These are phyloP conservation scores for Lethocerus indicus DNA, from an alignment of 1,140 invertebrate genomes.

Conservation along the genomic window DNA sequence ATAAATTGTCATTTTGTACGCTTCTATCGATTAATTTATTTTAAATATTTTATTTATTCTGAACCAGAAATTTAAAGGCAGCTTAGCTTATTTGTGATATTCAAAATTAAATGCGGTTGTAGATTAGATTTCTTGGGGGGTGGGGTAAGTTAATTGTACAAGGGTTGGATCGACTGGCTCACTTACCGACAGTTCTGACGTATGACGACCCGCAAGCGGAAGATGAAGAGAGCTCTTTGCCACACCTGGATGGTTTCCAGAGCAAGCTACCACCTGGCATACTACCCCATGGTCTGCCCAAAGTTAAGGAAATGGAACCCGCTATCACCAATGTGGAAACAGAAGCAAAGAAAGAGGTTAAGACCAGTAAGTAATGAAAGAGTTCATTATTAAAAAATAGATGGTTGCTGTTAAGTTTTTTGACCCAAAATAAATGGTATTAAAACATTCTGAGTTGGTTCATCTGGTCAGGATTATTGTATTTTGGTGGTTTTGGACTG, in stretches of 20 bases:
- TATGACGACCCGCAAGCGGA: constrained; percentile 95
- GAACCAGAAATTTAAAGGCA: no score
- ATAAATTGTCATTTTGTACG: no score
- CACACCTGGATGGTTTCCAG: constrained; percentile 55
- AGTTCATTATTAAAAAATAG: no score
- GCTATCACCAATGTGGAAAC: constrained; percentile 62
- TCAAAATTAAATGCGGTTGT: not conserved
- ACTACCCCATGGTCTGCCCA: constrained; percentile 78
- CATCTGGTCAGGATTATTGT: no score
- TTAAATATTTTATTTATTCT: no score
- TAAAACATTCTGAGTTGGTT: no score
- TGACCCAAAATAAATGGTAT: no score
- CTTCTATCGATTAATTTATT: no score
- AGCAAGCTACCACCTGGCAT: constrained; percentile 83
- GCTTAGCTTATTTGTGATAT: not conserved
- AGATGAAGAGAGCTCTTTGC: constrained; percentile 75
- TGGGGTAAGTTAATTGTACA: not conserved
- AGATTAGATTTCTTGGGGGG: not conserved
- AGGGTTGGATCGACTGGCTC: no score
- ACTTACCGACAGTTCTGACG: constrained; percentile 96
- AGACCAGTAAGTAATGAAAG: constrained; percentile 19
- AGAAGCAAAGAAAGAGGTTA: constrained; percentile 40
- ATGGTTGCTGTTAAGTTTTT: no score
- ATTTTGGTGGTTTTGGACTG: no score
- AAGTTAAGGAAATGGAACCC: constrained; percentile 86